Evolutionary conservation across 2,888 invertebrate species (phyloP), one percentile per base, ranked within the genome.

Genomic region (Julus scandinavius): DNA sequence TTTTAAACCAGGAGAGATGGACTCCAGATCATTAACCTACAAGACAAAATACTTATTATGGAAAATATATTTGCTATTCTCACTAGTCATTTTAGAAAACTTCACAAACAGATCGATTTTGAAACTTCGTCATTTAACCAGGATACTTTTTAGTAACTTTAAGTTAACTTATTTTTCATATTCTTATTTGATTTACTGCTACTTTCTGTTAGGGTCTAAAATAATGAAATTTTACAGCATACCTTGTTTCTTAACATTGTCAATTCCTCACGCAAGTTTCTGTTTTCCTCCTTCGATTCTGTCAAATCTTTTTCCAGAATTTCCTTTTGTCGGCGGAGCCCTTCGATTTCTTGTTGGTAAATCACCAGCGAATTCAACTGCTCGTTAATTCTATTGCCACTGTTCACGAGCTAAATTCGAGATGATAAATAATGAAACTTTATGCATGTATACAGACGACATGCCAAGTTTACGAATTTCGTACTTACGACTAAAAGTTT

Each of bases 401-500:
- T 80, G 38, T 80, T 80, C 80, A 80, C 80, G 15, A 80, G 80
- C 80, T 80, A 13, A 80, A 20, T 20, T 20, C 2, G 7, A 29
- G 5, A 72, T 7, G 9, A 6, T 20, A 20, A 72, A 5, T 72
- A 29, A 20, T 7, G 63, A 72, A 45, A 45, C 7, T 5, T 45
- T 7, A 45, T 45, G 45, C 5, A 7, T 45, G 5, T 45, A 45
- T 7, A 45, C 11, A 54, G 54, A 63, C 80, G 13, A 15, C 29
- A 38, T 4, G 38, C 80, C 7, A 15, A 2, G 4, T 15, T 15
- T 29, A 38, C 9, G 38, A 38, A 80, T 38, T 80, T 6, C 72
- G 20, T 7, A 80, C 80, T 40, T 40, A 80, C 80, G 9, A 80
- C 80, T 80, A 80, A 29, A 38, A 80, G 80, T 80, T 80, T 80